phyloP scores from a whole-genome alignment of 2,113 vertebrate genomes.

The Raja brachyura region DNA sequence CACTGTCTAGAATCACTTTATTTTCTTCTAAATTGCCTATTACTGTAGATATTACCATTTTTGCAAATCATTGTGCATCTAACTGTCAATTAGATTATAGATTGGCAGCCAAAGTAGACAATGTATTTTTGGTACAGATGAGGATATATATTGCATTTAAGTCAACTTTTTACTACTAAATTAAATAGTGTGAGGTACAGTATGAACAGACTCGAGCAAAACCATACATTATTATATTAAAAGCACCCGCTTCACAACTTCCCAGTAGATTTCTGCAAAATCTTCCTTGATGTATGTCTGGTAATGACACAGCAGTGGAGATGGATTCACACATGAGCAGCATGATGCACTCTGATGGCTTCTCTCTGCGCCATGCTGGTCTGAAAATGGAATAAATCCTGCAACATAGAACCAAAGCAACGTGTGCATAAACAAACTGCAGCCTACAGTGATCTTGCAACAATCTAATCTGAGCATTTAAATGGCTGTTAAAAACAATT shows the following conservation, averaged over 20 bases:
- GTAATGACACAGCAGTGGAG: not conserved
- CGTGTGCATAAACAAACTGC: not conserved
- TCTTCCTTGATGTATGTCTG: not conserved
- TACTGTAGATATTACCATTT: not conserved
- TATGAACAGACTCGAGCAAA: not conserved
- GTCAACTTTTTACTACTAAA: not conserved
- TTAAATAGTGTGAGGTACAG: not conserved
- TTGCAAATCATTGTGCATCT: not conserved
- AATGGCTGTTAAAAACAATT: conserved; percentile 9
- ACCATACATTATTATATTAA: not conserved
- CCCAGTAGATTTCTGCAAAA: not conserved
- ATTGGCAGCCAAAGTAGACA: not conserved
- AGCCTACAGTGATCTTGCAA: not conserved
- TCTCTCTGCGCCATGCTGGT: not conserved
- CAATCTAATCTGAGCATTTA: not conserved
- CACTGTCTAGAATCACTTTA: not conserved
- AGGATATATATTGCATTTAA: not conserved
- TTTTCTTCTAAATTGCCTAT: not conserved
- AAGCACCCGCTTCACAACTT: not conserved
- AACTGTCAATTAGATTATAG: not conserved
- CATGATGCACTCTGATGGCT: not conserved
- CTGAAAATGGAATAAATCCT: not conserved
- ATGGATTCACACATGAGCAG: not conserved
- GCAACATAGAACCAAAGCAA: not conserved
- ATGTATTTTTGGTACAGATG: not conserved